A percentile compares a stretch with the other conserved stretches of the same genome.
Conservation (phyloP, 2,888 invertebrate genomes). For the Eristalis tenax region DNA sequence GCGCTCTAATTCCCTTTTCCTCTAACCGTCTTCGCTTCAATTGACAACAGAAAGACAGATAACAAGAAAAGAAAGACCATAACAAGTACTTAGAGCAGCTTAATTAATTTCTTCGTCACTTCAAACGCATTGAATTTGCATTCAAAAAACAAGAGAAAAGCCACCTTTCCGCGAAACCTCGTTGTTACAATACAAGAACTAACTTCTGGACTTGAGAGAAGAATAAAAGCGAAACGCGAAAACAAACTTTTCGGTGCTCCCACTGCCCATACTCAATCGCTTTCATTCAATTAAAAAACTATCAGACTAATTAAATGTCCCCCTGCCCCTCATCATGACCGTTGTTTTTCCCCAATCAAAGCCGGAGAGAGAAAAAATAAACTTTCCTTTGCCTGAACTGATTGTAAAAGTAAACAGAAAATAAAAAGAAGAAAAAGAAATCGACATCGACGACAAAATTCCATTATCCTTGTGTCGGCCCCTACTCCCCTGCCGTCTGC, state of each 20-base stretch:
- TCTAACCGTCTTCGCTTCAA: neutral
- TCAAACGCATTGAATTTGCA: neutral
- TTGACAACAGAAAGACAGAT: neutral
- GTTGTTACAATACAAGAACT: neutral
- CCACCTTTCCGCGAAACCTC: neutral
- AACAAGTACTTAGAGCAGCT: neutral
- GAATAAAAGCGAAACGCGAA: neutral
- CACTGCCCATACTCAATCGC: slow-evolving; percentile 13
- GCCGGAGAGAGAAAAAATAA: neutral
- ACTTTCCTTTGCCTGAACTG: slow-evolving; percentile 1
- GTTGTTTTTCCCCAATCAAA: neutral
- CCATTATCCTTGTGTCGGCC: slow-evolving; percentile 12
- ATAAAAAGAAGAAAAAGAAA: slow-evolving; percentile 19
- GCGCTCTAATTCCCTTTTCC: neutral
- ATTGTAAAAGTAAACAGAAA: neutral
- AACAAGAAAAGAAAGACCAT: neutral
- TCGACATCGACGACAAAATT: slow-evolving; percentile 34
- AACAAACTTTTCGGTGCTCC: neutral
- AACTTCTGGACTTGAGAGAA: neutral
- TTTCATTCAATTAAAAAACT: slow-evolving; percentile 41
- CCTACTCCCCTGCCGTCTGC: neutral
- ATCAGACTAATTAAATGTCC: slow-evolving; percentile 38
- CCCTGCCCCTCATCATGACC: neutral
- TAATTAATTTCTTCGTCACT: neutral
- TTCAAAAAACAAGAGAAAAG: neutral